These are phyloP conservation scores for Ptycholaimellus sp. DNA, from an alignment of 2,888 invertebrate species.

Conservation along the genomic window DNA sequence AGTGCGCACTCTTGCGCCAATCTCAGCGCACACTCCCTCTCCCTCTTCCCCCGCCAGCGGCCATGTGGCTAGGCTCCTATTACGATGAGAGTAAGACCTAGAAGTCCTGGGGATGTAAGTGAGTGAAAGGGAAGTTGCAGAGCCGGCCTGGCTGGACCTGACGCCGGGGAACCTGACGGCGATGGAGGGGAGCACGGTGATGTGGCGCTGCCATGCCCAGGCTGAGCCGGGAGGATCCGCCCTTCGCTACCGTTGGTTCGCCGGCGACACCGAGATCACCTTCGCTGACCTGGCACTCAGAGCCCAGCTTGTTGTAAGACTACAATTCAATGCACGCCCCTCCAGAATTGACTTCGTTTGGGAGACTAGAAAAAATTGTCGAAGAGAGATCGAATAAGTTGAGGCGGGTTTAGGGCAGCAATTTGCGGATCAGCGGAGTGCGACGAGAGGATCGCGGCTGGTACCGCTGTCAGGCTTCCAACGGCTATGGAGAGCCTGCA, in stretches of 20 bases:
- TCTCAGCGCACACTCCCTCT: too few relatives aligned
- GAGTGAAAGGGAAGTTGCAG: too few relatives aligned
- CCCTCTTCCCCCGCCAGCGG: too few relatives aligned
- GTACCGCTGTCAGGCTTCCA: conserved; percentile 18
- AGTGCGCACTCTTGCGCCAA: too few relatives aligned
- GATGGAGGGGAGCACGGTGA: conserved; percentile 16
- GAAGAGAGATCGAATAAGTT: conserved; percentile 4
- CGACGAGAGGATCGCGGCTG: conserved; percentile 15
- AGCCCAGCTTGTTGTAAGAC: neutral
- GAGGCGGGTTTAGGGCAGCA: conserved; percentile 14
- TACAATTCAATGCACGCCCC: neutral
- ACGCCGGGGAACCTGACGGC: conserved; percentile 17
- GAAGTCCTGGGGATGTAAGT: too few relatives aligned
- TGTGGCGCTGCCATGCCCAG: conserved; percentile 20
- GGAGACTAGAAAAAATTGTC: conserved; percentile 1
- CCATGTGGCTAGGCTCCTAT: too few relatives aligned
- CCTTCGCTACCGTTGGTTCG: conserved; percentile 16
- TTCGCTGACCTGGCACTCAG: conserved; percentile 3
- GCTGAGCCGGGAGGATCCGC: conserved; percentile 14
- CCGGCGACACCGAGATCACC: conserved; percentile 9
- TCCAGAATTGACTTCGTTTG: conserved; percentile 1
- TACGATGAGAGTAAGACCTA: too few relatives aligned
- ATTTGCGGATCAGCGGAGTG: conserved; percentile 16
- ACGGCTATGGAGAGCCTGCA: conserved; percentile 12
- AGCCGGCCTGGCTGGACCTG: conserved; percentile 11